Conservation (phyloP, 2,113 vertebrate species). For the Psettodes erumei region DNA sequence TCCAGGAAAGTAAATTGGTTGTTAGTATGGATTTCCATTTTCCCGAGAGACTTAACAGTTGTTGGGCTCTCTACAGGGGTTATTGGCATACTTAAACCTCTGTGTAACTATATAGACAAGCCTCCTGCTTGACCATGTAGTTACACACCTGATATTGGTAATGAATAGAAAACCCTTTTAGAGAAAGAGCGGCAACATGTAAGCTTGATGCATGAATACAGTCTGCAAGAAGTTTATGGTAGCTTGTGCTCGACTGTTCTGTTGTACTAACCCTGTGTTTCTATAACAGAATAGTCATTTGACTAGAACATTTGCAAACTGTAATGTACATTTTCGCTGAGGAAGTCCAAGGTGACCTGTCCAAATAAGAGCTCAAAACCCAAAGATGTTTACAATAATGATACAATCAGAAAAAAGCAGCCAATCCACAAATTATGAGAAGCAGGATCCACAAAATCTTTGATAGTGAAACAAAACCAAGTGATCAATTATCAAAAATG, state of each 20-base stretch:
- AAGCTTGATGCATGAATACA: slow-evolving; percentile 15
- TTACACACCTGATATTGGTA: slow-evolving; percentile 53
- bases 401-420: background rate
- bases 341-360: background rate
- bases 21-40: slow-evolving; percentile 74
- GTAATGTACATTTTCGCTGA: too few species aligned
- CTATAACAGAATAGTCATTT: background rate
- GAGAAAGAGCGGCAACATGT: slow-evolving; percentile 12
- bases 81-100: slow-evolving; percentile 67
- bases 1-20: slow-evolving; percentile 70
- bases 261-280: background rate
- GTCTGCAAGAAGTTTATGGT: slow-evolving; percentile 4
- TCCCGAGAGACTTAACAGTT: slow-evolving; percentile 49
- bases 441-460: background rate
- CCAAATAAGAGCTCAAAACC: background rate
- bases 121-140: slow-evolving; percentile 4
- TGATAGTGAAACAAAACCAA: background rate
- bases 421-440: too few species aligned
- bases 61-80: slow-evolving; percentile 55
- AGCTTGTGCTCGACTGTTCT: background rate
- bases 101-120: slow-evolving; percentile 49
- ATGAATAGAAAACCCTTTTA: slow-evolving; percentile 46
- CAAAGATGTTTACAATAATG: background rate
- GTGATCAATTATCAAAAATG: too few species aligned
- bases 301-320: too few species aligned